Base-by-base conservation (phyloP, 2,113 vertebrate species). In the Chloropsis cyanopogon region DNA sequence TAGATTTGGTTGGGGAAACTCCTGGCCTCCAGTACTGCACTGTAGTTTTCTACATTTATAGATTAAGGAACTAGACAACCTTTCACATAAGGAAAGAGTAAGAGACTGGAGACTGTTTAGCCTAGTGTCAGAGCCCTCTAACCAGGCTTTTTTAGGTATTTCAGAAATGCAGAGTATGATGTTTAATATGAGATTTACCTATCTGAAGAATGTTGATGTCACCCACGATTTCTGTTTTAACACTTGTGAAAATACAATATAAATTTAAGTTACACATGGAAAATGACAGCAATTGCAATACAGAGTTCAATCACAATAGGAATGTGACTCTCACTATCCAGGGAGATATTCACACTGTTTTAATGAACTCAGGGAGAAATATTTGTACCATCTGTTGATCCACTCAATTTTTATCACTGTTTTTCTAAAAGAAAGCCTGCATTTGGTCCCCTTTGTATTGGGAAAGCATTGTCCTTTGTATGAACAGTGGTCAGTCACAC, bases 21-120 rank as follows among this genome's bases (percentile, higher is more conserved):
- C 29, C 23, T 73, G 37, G 41, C 17, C 21, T 85, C 23, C 33
- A n/a, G 12, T 82, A n/a, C 19, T 37, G 23, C 31, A 21, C 12
- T 63, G 14, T 26, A 37, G 10, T 59, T 83, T 73, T 49, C 39
- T 70, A n/a, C 9, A 22, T 47, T 35, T 52, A 21, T 31, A 21
- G 14, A 33, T 49, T 64, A 59, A 75, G 26, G 39, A 49, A 31
- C 44, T 44, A 80, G 7, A 59, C 7, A 60, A 60, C 6, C 5
- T 79, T 12, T 75, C 22, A 29, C 1, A 0, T n/a, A n/a, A 59
- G n/a, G 13, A 68, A 23, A 44, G 7, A 2, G 4, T 52, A 18
- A 73, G n/a, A 78, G 7, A 73, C 2, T 16, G 15, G 54, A 46
- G 17, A n/a, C 22, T 63, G 9, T 59, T 76, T 26, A 76, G 24